Base-by-base conservation (phyloP, 2,797 vertebrate genomes). In the Pogoniulus pusillus region DNA sequence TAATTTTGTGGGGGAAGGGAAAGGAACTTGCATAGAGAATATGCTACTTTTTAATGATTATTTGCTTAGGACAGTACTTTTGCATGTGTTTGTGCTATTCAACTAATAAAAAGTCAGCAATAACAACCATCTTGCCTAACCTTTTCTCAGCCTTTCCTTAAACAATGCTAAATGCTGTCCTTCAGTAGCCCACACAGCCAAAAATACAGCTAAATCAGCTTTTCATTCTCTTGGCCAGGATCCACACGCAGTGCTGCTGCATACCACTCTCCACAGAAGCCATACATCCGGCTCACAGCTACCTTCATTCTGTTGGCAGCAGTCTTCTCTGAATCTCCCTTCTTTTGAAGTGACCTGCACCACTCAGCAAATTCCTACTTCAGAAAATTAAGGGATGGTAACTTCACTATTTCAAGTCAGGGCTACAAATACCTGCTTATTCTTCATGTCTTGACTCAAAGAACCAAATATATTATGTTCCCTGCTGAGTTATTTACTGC, bases 121-220 rank as follows among this genome's bases (percentile, higher is more conserved):
- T 47, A 58, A 39, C 18, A 75, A 78, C n/a, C 49, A 73, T 57
- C n/a, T 57, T 75, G 19, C 58, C 30, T 75, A 93, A 78, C 66
- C 59, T 90, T 90, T 78, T 77, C 63, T 57, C 72, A 87, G 69
- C 53, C 63, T 93, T 87, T 64, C 47, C 35, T 87, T 83, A 71
- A 87, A 78, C 53, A 93, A 66, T 57, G 66, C 66, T 89, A 87
- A 82, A 82, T 45, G 23, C 59, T 87, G 66, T 80, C 73, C 65
- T 90, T 91, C 90, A 76, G 86, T 49, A 47, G 59, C 86, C 69
- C 55, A 70, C 27, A 0, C 70, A 73, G 65, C 49, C 53, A 93
- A 91, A 94, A 41, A 78, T 59, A 80, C 39, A 81, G 88, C 86
- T 89, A 89, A 91, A 91, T 87, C 93, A 94, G 79, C 76, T 91